These are phyloP conservation scores for Magallana ariakensis DNA, from an alignment of 1,140 invertebrate species.

Conservation along the genomic window DNA sequence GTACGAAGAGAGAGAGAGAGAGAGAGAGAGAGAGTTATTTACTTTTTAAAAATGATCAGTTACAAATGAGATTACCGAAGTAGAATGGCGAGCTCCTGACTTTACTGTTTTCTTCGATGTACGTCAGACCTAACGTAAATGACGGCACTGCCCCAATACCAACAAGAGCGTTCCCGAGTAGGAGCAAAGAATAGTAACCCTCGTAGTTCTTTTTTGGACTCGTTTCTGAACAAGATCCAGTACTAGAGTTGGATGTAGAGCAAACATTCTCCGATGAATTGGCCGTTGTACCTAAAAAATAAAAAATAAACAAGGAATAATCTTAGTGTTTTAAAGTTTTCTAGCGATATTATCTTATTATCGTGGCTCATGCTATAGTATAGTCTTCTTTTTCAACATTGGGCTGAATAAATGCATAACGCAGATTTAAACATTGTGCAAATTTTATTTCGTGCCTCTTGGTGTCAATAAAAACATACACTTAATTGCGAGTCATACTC, in stretches of 20 bases:
- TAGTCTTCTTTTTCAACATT: too few relatives aligned
- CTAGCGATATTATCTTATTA: too few relatives aligned
- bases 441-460: too few relatives aligned
- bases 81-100: slow-evolving; percentile 71
- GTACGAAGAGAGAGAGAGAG: neutral
- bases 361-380: too few relatives aligned
- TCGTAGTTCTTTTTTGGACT: neutral
- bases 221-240: neutral
- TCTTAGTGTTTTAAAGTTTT: too few relatives aligned
- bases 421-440: too few relatives aligned
- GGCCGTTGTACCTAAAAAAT: neutral
- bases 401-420: too few relatives aligned
- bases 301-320: neutral
- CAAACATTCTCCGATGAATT: slow-evolving; percentile 29
- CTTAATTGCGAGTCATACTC: neutral
- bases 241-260: neutral
- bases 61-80: slow-evolving; percentile 83
- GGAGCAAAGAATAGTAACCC: slow-evolving; percentile 83
- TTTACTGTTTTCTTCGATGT: slow-evolving; percentile 72
- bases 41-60: too few relatives aligned
- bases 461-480: neutral
- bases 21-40: neutral
- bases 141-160: slow-evolving; percentile 93
- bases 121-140: slow-evolving; percentile 69
- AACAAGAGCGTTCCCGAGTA: slow-evolving; percentile 91